Evolutionary conservation across 2,888 invertebrate species (phyloP).

Genomic region (Nomada lathburiana): DNA sequence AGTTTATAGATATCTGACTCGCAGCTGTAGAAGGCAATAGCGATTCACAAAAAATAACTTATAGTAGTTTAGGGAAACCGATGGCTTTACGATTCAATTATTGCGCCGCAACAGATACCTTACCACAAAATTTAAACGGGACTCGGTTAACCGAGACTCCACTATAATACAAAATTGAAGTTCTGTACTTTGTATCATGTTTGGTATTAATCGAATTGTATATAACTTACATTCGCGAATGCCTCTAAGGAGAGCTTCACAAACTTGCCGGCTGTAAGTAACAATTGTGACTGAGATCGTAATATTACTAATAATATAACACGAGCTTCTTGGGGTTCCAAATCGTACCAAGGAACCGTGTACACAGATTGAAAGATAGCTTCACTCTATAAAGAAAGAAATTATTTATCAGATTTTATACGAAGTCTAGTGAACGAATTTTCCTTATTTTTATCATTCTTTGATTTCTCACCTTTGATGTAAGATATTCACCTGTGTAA

Average conservation of each 20-base stretch:
- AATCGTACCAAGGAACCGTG: constrained; percentile 50
- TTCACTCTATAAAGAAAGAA: constrained; percentile 25
- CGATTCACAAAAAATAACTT: too few relatives aligned
- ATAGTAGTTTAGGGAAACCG: too few relatives aligned
- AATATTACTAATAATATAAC: constrained; percentile 40
- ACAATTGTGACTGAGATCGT: constrained; percentile 45
- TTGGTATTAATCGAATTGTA: neutral
- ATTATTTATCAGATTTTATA: neutral
- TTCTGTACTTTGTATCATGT: neutral
- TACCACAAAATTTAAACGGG: too few relatives aligned
- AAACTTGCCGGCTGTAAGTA: constrained; percentile 49
- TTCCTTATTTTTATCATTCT: neutral
- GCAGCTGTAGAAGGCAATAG: too few relatives aligned
- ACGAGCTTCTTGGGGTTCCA: constrained; percentile 35
- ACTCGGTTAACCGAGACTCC: too few relatives aligned
- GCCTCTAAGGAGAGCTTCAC: constrained; percentile 37
- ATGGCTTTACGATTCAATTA: too few relatives aligned
- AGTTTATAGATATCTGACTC: too few relatives aligned
- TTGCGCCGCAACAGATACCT: too few relatives aligned
- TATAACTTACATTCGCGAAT: constrained; percentile 47
- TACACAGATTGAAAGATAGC: constrained; percentile 36
- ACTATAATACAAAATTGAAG: neutral
- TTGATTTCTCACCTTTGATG: constrained; percentile 50
- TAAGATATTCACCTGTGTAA: constrained; percentile 65
- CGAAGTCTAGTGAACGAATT: neutral